Evolutionary conservation across 2,888 invertebrate species (phyloP).

Genomic region (Chirona hameri): DNA sequence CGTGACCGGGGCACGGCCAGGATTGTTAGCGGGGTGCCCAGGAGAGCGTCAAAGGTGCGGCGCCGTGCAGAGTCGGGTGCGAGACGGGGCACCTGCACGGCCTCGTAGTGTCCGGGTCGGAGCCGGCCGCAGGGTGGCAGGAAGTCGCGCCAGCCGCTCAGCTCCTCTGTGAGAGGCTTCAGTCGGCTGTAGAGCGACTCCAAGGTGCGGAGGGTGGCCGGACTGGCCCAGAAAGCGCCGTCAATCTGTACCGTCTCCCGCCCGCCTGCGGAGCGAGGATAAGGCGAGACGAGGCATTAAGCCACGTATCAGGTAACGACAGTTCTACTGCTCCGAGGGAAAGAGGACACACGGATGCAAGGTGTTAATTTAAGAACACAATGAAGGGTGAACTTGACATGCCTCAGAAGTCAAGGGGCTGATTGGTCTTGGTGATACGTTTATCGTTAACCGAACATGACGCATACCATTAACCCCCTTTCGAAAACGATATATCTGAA

Average conservation of each 20-base stretch:
- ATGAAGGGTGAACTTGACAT: not conserved
- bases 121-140: constrained; percentile 46
- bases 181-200: constrained; percentile 43
- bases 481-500: too few relatives aligned
- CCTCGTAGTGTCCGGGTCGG: not conserved
- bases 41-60: not conserved
- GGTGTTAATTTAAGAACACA: not conserved
- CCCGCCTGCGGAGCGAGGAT: constrained; percentile 41
- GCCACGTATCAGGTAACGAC: too few relatives aligned
- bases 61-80: not conserved
- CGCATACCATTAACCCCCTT: too few relatives aligned
- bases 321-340: constrained; percentile 39
- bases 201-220: constrained; percentile 45
- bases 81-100: not conserved
- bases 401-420: too few relatives aligned
- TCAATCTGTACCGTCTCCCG: constrained; percentile 48
- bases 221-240: constrained; percentile 50
- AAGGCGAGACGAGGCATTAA: too few relatives aligned
- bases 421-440: too few relatives aligned
- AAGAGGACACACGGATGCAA: constrained; percentile 14
- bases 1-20: constrained; percentile 4
- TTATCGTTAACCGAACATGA: too few relatives aligned
- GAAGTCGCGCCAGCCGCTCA: constrained; percentile 52
- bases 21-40: not conserved
- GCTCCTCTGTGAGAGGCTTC: constrained; percentile 47